Evolutionary conservation across 2,797 vertebrate genomes (phyloP), one percentile per base, ranked within the genome.

Genomic region (Gadopsis bispinosus): DNA sequence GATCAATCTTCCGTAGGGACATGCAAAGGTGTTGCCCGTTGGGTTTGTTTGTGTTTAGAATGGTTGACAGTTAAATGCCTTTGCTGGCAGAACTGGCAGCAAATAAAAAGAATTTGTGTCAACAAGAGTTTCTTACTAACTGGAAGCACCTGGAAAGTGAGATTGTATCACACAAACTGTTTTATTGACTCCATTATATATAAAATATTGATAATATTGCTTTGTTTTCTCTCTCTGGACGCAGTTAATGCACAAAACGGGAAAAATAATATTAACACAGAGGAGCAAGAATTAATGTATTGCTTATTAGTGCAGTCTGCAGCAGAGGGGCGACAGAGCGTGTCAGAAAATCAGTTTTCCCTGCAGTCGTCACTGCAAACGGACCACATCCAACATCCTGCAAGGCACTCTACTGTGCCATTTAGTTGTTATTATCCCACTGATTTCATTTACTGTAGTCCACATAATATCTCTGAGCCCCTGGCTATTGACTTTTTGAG

Each of bases 271-370:
- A 39, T 51, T 64, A 64, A 53, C 35, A 59, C 20, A 33, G 14
- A 50, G 33, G 13, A 70, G 64, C 22, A 29, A 51, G 4, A 58
- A 41, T 39, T 54, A 7, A 47, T 61, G 6, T 51, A 22, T 53
- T 54, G 69, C 43, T 66, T 69, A 58, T 82, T 69, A 50, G 61
- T 80, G 58, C 61, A 58, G 19, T 37, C 66, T 71, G 72, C 62
- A 67, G 78, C 51, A 64, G 60, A 68, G 31, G 53, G 37, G 37
- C 22, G 59, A 69, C 69, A 43, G 61, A 65, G 63, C 33, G 6
- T 7, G 64, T 74, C 78, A 83, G 85, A 87, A 90, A 89, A 84
- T 89, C 82, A 19, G 50, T 87, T 83, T 51, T 69, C 66, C 69
- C 81, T 77, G 81, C 80, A 82, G 87, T 78, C 73, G 73, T 76